Evolutionary conservation across 2,888 invertebrate species (phyloP), one percentile per base, ranked within the genome.

Genomic region (Acronicta aceris): DNA sequence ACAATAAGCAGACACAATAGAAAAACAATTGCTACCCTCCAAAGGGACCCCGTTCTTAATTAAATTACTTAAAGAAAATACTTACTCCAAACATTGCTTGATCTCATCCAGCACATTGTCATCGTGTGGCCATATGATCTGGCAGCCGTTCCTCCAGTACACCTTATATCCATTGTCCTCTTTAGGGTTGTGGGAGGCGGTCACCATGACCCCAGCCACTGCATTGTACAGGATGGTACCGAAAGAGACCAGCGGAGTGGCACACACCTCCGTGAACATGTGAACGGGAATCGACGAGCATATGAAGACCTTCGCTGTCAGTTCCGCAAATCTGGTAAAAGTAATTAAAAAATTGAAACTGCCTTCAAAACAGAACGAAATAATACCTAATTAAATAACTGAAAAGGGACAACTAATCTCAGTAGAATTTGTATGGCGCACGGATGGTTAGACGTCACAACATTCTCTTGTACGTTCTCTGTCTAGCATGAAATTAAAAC

Each of bases 101-200:
- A 99, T 99, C 50, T 95, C 95, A 0, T 96, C 94, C 76, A 99
- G 96, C 65, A 99, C 98, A 45, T 96, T 96, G 79, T 97, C 96
- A 87, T 99, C 99, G 72, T 97, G 97, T 0, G 99, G 99, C 0
- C 98, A 89, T 64, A 98, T 97, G 67, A 99, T 99, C 96, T 99
- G 99, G 8, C 98, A 97, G 0, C 99, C 98, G 89, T 99, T 99
- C 9, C 95, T 94, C 97, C 98, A 99, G 88, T 99, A 99, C 7
- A 99, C 99, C 95, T 99, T 99, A 85, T 99, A 99, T 1, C 99
- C 99, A 86, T 99, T 99, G 85, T 99, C 99, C 30, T 98, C 97
- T 86, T 98, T 98, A 0, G 99, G 99, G 91, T 99, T 99, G 84
- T 99, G 99, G 0, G 98, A 99, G 0, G 99, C 99, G 0, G 99